A percentile compares a stretch with the other conserved stretches of the same genome.
phyloP scores from a whole-genome alignment of 2,888 invertebrate species.

The Charanyca ferruginea region DNA sequence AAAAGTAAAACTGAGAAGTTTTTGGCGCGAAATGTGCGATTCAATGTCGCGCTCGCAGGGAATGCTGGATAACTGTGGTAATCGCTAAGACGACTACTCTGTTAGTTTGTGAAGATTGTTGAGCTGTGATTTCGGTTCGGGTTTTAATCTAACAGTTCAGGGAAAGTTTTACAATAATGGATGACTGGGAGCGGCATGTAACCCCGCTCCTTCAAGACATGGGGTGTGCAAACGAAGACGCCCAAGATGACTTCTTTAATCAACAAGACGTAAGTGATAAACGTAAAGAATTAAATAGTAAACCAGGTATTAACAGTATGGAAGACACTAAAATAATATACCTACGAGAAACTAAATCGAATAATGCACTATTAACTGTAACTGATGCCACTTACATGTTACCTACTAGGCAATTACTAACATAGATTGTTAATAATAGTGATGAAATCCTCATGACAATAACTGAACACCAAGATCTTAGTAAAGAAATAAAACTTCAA shows the following conservation, averaged over 20 bases:
- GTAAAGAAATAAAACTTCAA: background rate
- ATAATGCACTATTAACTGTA: background rate
- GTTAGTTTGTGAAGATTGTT: constrained; percentile 81
- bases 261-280: constrained; percentile 91
- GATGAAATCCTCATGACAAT: no score
- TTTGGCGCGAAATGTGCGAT: constrained; percentile 88
- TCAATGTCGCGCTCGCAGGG: constrained; percentile 62
- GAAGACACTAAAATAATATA: background rate
- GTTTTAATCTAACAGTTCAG: constrained; percentile 71
- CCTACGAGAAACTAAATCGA: background rate
- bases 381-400: background rate
- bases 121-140: constrained; percentile 80
- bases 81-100: constrained; percentile 76
- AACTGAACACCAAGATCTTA: background rate
- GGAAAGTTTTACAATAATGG: constrained; percentile 83
- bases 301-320: constrained; percentile 2
- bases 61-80: constrained; percentile 75
- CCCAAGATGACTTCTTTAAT: constrained; percentile 91
- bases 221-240: constrained; percentile 89
- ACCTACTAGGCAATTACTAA: background rate
- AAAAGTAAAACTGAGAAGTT: constrained; percentile 76
- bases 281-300: constrained; percentile 40
- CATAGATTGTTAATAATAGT: background rate
- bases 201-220: constrained; percentile 91
- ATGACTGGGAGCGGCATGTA: constrained; percentile 92